Conservation (phyloP, 2,888 invertebrate genomes). For the Lasioglossum leucozonium region DNA sequence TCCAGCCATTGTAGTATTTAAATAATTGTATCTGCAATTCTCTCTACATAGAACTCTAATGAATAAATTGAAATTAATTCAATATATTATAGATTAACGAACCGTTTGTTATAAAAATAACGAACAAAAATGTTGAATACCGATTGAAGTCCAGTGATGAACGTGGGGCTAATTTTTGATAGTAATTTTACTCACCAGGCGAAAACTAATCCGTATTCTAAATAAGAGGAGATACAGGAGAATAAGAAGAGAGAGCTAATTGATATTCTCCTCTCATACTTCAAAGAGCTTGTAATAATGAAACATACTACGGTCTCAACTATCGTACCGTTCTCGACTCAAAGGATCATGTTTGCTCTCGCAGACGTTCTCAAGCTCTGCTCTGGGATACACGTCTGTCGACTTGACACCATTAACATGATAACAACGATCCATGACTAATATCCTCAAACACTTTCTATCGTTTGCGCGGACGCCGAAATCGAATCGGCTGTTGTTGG, state of each 20-base stretch:
- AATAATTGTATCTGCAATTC: too few species aligned
- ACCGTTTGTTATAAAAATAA: too few species aligned
- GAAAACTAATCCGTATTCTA: not conserved
- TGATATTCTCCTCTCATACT: not conserved
- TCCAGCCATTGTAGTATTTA: too few species aligned
- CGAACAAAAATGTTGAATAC: too few species aligned
- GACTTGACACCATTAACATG: not conserved
- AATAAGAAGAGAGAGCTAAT: not conserved
- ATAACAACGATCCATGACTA: constrained; percentile 4
- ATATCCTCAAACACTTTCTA: not conserved
- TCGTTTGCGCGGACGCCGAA: not conserved
- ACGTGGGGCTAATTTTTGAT: not conserved
- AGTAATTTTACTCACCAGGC: not conserved
- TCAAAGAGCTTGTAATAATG: not conserved
- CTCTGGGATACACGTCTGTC: not conserved
- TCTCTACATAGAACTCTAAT: too few species aligned
- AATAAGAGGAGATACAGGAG: not conserved
- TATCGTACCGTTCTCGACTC: not conserved
- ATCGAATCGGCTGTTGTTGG: not conserved
- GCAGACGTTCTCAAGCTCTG: not conserved
- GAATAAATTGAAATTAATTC: too few species aligned
- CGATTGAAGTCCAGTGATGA: not conserved
- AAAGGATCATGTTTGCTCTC: not conserved
- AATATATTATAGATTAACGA: too few species aligned
- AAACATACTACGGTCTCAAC: not conserved